A percentile compares a stretch with the other conserved stretches of the same genome.
phyloP scores from a whole-genome alignment of 2,797 vertebrate genomes.

The Anisognathus igniventris region DNA sequence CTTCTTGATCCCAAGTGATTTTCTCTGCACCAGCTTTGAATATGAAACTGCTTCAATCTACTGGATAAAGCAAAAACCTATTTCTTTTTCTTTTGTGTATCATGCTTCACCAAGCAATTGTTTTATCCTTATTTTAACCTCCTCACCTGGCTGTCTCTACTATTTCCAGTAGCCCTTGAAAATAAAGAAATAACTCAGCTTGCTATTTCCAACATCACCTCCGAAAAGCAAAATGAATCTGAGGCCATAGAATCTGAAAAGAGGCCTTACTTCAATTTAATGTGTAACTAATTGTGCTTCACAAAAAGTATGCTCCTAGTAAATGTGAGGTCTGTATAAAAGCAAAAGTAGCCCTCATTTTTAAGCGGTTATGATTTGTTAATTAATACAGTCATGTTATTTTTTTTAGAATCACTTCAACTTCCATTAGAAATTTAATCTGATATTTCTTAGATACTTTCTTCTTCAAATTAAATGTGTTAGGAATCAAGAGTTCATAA shows the following conservation, averaged over 20 bases:
- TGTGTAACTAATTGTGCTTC: background rate
- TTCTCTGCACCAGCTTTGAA: background rate
- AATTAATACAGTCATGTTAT: background rate
- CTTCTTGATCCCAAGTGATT: background rate
- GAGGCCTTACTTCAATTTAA: background rate
- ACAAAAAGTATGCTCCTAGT: background rate
- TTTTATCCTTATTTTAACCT: constrained; percentile 10
- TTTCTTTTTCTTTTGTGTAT: background rate
- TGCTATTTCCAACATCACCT: background rate
- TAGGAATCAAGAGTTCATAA: background rate
- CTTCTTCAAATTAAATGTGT: background rate
- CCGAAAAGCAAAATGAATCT: background rate
- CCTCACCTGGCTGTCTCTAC: background rate
- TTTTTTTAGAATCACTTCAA: background rate
- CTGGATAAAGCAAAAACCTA: background rate
- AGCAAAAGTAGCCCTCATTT: background rate
- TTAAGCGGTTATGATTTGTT: background rate
- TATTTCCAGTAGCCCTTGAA: background rate
- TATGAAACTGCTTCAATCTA: background rate
- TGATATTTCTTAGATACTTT: background rate
- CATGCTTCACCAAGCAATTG: background rate
- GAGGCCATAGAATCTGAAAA: background rate
- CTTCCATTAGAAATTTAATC: background rate
- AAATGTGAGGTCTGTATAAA: background rate
- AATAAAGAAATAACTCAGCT: background rate